A percentile compares a stretch with the other conserved stretches of the same genome.
Evolutionary conservation across 2,797 vertebrate species (phyloP).

Genomic region (Crocodylus rhombifer): DNA sequence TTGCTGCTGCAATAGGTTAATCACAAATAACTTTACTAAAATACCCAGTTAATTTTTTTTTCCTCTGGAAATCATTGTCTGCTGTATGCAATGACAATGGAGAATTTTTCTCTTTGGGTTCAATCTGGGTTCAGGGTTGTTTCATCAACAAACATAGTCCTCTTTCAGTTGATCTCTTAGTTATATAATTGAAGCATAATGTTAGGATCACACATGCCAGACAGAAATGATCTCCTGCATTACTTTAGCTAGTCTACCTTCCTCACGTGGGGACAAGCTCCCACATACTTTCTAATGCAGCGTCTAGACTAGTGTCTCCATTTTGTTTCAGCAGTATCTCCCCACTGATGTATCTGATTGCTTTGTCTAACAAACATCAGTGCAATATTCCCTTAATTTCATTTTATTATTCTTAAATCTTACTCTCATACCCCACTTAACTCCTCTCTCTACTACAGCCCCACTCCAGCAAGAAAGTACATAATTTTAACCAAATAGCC

Average conservation of each 20-base stretch:
- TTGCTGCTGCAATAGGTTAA: not conserved
- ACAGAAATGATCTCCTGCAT: not conserved
- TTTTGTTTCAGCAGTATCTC: not conserved
- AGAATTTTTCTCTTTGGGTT: not conserved
- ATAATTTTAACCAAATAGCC: not conserved
- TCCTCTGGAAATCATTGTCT: not conserved
- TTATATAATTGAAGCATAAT: not conserved
- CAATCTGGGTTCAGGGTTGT: not conserved
- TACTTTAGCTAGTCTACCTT: not conserved
- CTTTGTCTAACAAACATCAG: not conserved
- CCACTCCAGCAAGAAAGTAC: not conserved
- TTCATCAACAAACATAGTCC: not conserved
- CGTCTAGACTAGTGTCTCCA: not conserved
- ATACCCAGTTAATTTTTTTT: not conserved
- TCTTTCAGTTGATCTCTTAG: not conserved
- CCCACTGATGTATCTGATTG: not conserved
- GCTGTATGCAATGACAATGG: not conserved
- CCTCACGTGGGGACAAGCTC: rapidly evolving
- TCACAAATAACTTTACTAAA: not conserved
- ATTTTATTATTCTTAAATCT: not conserved
- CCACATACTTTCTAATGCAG: not conserved
- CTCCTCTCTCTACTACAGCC: not conserved
- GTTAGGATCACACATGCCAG: not conserved
- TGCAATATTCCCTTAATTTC: not conserved
- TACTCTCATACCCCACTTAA: not conserved